Conservation (phyloP, 2,113 vertebrate genomes). For the Bagarius yarrelli region DNA sequence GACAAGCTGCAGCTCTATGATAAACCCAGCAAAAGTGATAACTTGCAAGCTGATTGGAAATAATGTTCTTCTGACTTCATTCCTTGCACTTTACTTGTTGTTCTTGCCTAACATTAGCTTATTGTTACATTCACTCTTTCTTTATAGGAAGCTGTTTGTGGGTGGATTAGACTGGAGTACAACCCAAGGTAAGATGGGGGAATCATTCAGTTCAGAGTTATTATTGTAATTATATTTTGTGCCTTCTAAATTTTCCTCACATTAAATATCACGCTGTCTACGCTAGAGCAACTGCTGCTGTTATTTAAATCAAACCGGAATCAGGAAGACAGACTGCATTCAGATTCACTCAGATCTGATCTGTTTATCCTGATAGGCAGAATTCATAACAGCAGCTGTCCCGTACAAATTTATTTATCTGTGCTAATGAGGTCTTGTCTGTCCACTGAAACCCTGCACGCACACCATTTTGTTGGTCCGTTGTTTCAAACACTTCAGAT, state of each 20-base stretch:
- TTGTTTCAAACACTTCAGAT: not conserved
- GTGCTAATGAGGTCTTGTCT: not conserved
- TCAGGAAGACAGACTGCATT: not conserved
- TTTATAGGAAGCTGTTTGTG: conserved; percentile 95
- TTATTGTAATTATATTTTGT: too few species aligned
- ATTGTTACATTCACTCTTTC: conserved; percentile 10
- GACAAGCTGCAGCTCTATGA: conserved; percentile 29
- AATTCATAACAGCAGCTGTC: not conserved
- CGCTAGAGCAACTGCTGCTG: not conserved
- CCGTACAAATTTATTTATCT: not conserved
- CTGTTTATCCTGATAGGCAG: too few species aligned
- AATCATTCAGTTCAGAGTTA: too few species aligned
- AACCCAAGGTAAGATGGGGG: conserved; percentile 85
- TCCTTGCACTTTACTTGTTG: not conserved
- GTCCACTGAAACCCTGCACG: not conserved
- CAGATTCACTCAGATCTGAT: not conserved
- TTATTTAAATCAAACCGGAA: not conserved
- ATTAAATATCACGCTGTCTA: too few species aligned
- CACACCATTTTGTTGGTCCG: too few species aligned
- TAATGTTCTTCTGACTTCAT: not conserved
- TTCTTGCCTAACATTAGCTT: not conserved
- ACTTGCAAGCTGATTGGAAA: not conserved
- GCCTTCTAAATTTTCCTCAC: not conserved
- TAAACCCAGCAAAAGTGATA: not conserved
- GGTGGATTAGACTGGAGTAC: conserved; percentile 99